Percentiles rank a stretch among this genome's conserved stretches.
phyloP scores from a whole-genome alignment of 2,113 vertebrate genomes.

The Cricetomys ansorgei region DNA sequence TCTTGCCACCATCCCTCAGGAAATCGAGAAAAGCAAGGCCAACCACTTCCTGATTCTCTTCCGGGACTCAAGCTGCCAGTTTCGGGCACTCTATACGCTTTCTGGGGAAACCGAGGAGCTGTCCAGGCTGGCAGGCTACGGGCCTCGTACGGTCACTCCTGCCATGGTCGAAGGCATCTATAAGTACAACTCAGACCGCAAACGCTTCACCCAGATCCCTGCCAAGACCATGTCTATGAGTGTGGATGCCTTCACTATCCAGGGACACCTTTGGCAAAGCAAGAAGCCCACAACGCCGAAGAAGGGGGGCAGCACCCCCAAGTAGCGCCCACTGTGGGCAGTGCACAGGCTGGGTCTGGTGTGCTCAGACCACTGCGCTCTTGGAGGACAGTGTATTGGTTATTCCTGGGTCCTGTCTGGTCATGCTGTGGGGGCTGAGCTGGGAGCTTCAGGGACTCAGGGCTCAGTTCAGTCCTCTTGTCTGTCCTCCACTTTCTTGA shows the following conservation, averaged over 20 bases:
- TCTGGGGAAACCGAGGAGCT: conserved; percentile 93
- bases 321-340: conserved; percentile 71
- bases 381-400: not conserved
- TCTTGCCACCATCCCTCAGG: conserved; percentile 80
- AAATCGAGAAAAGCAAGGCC: conserved; percentile 92
- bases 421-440: conserved; percentile 76
- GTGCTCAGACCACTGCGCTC: not conserved
- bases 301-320: conserved; percentile 92
- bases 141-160: conserved; percentile 88
- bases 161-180: conserved; percentile 95
- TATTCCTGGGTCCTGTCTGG: conserved; percentile 39
- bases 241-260: conserved; percentile 96
- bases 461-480: conserved; percentile 70
- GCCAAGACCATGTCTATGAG: conserved; percentile 98
- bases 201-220: conserved; percentile 95
- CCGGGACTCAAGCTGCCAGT: conserved; percentile 94
- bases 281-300: conserved; percentile 93
- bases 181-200: conserved; percentile 97
- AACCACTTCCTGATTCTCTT: conserved; percentile 97
- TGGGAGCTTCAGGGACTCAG: conserved; percentile 81
- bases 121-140: conserved; percentile 90
- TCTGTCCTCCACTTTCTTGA: conserved; percentile 74
- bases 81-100: conserved; percentile 94
- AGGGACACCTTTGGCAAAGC: conserved; percentile 93
- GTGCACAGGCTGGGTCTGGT: not conserved